These are phyloP conservation scores for Allobates femoralis DNA, from an alignment of 2,797 vertebrate species.

Conservation along the genomic window DNA sequence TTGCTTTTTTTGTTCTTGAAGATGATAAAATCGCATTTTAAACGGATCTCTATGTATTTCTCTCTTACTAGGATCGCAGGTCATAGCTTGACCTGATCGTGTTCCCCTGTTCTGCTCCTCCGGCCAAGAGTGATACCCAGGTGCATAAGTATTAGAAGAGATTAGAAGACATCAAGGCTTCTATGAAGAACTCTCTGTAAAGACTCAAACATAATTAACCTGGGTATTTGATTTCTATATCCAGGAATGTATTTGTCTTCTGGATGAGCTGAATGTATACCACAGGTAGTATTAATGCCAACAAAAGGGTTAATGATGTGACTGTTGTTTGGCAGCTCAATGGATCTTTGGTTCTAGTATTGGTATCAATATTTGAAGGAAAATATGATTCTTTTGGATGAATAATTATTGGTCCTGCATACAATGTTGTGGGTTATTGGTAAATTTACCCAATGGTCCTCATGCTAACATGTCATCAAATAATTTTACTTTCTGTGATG, in stretches of 20 bases:
- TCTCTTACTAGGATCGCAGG: conserved; percentile 4
- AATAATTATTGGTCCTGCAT: conserved; percentile 3
- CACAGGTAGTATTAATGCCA: conserved; percentile 18
- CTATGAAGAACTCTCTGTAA: background rate
- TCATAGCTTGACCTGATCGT: conserved; percentile 30
- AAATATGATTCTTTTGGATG: conserved; percentile 19
- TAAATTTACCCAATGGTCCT: no score
- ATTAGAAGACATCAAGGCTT: conserved; percentile 30
- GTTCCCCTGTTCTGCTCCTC: conserved; percentile 30
- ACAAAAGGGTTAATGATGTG: conserved; percentile 45
- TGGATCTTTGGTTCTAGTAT: background rate
- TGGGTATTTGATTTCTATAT: conserved; percentile 36
- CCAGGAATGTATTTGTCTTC: conserved; percentile 44
- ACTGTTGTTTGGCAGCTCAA: background rate
- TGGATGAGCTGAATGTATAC: conserved; percentile 27
- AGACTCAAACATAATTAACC: conserved; percentile 15
- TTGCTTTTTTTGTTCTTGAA: background rate
- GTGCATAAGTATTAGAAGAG: conserved; percentile 43
- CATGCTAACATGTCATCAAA: no score
- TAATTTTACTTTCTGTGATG: background rate
- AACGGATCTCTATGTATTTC: background rate
- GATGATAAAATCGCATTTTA: background rate
- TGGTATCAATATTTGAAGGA: background rate
- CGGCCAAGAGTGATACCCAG: conserved; percentile 8
- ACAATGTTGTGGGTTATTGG: no score